Evolutionary conservation across 2,797 vertebrate species (phyloP).

Genomic region (Anguilla megastoma): DNA sequence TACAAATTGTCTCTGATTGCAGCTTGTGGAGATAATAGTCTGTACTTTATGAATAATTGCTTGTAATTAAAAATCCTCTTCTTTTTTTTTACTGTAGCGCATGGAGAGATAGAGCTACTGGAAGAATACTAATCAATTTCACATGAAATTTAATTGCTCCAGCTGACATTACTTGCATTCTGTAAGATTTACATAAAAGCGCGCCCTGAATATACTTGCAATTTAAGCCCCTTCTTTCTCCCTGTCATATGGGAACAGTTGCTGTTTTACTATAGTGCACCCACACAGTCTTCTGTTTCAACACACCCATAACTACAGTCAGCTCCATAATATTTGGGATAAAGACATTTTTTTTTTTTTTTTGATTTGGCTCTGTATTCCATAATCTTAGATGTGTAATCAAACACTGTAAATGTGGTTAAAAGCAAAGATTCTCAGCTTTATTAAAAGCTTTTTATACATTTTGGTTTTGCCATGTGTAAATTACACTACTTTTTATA

Average conservation of each 20-base stretch:
- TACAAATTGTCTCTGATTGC: slow-evolving; percentile 69
- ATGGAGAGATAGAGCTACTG: slow-evolving; percentile 53
- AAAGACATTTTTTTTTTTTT: too few species aligned
- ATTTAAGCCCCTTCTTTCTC: slow-evolving; percentile 3
- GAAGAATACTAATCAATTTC: slow-evolving; percentile 63
- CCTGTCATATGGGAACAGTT: neutral
- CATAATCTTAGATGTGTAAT: neutral
- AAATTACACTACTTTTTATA: too few species aligned
- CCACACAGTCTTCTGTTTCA: neutral
- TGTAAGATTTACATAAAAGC: slow-evolving; percentile 27
- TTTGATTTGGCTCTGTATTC: too few species aligned
- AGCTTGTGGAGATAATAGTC: slow-evolving; percentile 68
- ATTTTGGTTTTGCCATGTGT: too few species aligned
- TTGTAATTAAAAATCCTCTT: slow-evolving; percentile 69
- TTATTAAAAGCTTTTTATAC: too few species aligned
- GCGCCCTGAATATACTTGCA: slow-evolving; percentile 9
- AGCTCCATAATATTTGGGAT: neutral
- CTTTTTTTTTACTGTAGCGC: slow-evolving; percentile 63
- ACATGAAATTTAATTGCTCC: slow-evolving; percentile 36
- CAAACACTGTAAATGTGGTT: too few species aligned
- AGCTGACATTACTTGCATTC: slow-evolving; percentile 31
- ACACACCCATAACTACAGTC: neutral
- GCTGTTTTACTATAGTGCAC: neutral
- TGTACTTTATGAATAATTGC: slow-evolving; percentile 72
- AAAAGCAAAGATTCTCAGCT: too few species aligned